Evolutionary conservation across 2,113 vertebrate species (phyloP).

Genomic region (Callipepla squamata): DNA sequence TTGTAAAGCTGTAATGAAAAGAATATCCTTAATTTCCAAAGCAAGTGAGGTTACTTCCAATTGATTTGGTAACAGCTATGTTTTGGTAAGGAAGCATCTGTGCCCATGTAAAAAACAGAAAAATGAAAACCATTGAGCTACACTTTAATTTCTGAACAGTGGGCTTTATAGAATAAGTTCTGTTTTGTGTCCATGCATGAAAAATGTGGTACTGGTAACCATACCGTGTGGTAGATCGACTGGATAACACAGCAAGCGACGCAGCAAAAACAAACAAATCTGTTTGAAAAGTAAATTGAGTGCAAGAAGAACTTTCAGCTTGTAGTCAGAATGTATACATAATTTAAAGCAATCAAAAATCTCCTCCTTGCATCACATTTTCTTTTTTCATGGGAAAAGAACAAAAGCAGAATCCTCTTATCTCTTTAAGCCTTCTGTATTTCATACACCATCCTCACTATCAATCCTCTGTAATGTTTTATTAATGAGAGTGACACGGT

Average conservation of each 20-base stretch:
- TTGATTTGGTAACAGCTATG: not conserved
- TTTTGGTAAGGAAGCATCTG: not conserved
- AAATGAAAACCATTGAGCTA: not conserved
- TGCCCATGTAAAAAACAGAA: not conserved
- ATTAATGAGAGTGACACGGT: slow-evolving; percentile 14
- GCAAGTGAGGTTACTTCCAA: not conserved
- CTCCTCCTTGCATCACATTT: not conserved
- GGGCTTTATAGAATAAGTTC: not conserved
- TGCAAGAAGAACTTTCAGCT: not conserved
- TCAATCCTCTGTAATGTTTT: not conserved
- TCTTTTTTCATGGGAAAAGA: slow-evolving; percentile 9
- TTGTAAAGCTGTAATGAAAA: not conserved
- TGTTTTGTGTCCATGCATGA: not conserved
- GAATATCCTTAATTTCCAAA: not conserved
- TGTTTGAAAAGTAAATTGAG: not conserved
- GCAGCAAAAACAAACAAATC: not conserved
- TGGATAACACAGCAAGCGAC: not conserved
- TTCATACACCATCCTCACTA: not conserved
- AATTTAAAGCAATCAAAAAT: slow-evolving; percentile 14
- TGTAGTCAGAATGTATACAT: not conserved
- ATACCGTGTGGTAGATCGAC: not conserved
- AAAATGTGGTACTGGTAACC: not conserved
- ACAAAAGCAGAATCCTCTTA: not conserved
- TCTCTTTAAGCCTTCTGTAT: not conserved
- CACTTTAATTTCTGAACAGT: not conserved